phyloP scores from a whole-genome alignment of 1,140 invertebrate species.

The Aphaenogaster ashmeadi region DNA sequence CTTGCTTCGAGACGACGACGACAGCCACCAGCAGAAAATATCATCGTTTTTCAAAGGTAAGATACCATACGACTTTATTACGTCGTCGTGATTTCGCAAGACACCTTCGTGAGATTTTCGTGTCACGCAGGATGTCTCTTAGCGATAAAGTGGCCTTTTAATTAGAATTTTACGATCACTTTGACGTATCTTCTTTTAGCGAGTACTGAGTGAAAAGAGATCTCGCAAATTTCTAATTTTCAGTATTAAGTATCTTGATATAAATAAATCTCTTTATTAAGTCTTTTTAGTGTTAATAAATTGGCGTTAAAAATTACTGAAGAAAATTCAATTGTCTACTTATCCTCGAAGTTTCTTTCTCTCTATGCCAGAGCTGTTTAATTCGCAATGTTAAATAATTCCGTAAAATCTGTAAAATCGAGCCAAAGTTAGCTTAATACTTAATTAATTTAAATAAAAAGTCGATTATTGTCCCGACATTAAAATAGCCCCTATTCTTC shows the following conservation, averaged over 20 bases:
- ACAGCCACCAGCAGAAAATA: slow-evolving; percentile 27
- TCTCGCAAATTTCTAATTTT: background rate
- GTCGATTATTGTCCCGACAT: background rate
- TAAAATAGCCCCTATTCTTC: slow-evolving; percentile 13
- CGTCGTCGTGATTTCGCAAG: background rate
- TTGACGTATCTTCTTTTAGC: background rate
- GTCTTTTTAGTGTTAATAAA: background rate
- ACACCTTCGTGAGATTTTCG: background rate
- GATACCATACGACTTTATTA: slow-evolving; percentile 44
- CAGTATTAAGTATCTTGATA: background rate
- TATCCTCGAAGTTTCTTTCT: background rate
- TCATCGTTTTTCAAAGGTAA: slow-evolving; percentile 72
- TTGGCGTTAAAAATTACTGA: background rate
- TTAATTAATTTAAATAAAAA: slow-evolving; percentile 21
- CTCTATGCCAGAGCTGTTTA: background rate
- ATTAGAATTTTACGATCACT: background rate
- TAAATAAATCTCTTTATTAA: background rate
- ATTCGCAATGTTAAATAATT: slow-evolving; percentile 7
- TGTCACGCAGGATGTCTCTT: background rate
- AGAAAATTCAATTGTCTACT: background rate
- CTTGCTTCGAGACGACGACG: slow-evolving; percentile 58
- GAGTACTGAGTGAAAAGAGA: background rate
- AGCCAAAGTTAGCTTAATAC: background rate
- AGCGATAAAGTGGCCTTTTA: background rate
- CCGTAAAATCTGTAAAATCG: background rate